These are phyloP conservation scores for Nemopilema nomurai DNA, from an alignment of 30 jellyfish, hydroid and myxozoan genomes.

Conservation along the genomic window DNA sequence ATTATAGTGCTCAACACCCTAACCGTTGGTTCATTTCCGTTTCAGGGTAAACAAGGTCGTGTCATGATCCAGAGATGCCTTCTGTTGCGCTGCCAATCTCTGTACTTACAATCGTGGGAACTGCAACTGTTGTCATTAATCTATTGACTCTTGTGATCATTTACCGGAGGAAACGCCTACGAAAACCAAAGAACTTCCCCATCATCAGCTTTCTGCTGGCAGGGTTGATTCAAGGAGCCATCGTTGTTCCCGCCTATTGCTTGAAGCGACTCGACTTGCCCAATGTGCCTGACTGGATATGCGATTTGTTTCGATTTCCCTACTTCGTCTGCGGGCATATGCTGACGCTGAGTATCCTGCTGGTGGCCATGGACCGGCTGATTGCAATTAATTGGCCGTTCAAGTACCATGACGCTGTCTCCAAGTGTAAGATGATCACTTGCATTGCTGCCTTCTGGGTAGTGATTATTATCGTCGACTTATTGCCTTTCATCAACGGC, in stretches of 20 bases:
- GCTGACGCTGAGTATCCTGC: conserved; percentile 36
- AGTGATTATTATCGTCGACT: conserved; percentile 16
- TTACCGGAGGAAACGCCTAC: conserved; percentile 17
- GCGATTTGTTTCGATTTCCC: conserved; percentile 58
- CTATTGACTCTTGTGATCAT: conserved; percentile 18
- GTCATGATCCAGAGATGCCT: background rate
- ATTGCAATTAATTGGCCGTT: conserved; percentile 37
- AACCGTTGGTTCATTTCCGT: background rate
- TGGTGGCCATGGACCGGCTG: conserved; percentile 41
- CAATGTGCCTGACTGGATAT: conserved; percentile 37
- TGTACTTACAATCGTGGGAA: conserved; percentile 23
- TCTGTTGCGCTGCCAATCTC: background rate
- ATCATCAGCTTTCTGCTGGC: conserved; percentile 44
- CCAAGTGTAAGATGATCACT: conserved; percentile 10
- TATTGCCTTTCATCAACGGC: conserved; percentile 38
- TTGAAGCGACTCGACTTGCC: conserved; percentile 21
- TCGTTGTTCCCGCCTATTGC: conserved; percentile 50
- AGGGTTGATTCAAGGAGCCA: conserved; percentile 46
- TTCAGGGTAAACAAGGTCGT: background rate
- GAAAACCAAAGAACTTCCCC: conserved; percentile 43
- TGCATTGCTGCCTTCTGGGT: conserved; percentile 13
- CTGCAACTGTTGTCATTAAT: conserved; percentile 29
- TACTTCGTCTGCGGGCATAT: conserved; percentile 66
- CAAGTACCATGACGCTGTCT: background rate
- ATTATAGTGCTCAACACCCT: background rate